A percentile compares a stretch with the other conserved stretches of the same genome.
Conservation (phyloP, 2,113 vertebrate species). For the Columbina picui region DNA sequence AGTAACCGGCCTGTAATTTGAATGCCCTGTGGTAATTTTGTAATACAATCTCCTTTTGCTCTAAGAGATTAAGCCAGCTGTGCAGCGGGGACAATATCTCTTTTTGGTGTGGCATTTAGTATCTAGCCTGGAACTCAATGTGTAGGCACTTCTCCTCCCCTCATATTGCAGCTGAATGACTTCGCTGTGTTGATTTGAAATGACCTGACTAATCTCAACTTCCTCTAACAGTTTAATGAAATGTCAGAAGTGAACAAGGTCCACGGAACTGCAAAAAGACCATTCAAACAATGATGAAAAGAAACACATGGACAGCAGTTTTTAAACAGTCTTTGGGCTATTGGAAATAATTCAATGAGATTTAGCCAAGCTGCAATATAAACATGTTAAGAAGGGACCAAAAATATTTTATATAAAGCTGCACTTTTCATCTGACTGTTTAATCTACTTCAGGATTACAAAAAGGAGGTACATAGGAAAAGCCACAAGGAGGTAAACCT, state of each 20-base stretch:
- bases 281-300: slow-evolving; percentile 67
- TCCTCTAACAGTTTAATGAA: slow-evolving; percentile 67
- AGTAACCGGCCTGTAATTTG: accelerated
- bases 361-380: slow-evolving; percentile 42
- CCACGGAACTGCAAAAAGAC: slow-evolving; percentile 31
- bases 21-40: neutral
- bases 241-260: slow-evolving; percentile 59
- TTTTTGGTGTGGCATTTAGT: slow-evolving; percentile 1
- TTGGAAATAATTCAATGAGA: slow-evolving; percentile 55
- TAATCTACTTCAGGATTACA: neutral
- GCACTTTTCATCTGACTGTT: neutral
- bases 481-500: neutral
- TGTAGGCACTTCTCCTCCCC: slow-evolving; percentile 7
- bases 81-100: neutral
- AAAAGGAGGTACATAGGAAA: neutral
- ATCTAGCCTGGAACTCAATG: slow-evolving; percentile 1
- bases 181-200: slow-evolving; percentile 55
- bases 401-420: neutral
- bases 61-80: neutral
- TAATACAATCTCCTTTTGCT: neutral
- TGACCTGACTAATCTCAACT: slow-evolving; percentile 64
- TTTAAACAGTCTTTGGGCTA: slow-evolving; percentile 40
- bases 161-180: slow-evolving; percentile 45
- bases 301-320: slow-evolving; percentile 67
- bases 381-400: slow-evolving; percentile 17